Evolutionary conservation across 2,888 invertebrate species (phyloP).

Genomic region (Drosophila affinis): DNA sequence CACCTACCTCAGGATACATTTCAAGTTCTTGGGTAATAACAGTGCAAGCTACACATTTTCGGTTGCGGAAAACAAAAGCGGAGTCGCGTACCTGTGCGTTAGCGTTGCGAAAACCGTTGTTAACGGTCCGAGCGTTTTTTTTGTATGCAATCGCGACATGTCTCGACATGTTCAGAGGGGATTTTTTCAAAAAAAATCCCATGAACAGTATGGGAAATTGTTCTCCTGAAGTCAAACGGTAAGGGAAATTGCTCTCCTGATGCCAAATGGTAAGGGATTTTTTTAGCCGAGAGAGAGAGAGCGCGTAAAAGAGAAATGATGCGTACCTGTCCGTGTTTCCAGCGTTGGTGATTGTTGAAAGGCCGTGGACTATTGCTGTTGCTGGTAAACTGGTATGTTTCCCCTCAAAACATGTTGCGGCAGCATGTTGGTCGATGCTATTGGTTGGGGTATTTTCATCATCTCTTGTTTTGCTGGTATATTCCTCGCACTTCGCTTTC

Average conservation of each 20-base stretch:
- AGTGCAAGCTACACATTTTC: constrained; percentile 19
- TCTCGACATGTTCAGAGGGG: too few species aligned
- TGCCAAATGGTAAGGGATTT: too few species aligned
- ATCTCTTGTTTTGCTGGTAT: constrained; percentile 79
- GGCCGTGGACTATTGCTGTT: constrained; percentile 52
- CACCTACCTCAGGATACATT: constrained; percentile 4
- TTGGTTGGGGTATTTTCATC: constrained; percentile 37
- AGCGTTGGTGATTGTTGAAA: constrained; percentile 45
- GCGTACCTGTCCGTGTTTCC: constrained; percentile 81
- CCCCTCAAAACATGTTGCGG: constrained; percentile 56
- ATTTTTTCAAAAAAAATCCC: too few species aligned
- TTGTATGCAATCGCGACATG: too few species aligned
- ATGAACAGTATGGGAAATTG: too few species aligned
- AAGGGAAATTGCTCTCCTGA: too few species aligned
- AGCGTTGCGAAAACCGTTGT: constrained; percentile 54
- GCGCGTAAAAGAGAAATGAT: too few species aligned
- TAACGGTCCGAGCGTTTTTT: too few species aligned
- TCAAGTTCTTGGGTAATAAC: constrained; percentile 11
- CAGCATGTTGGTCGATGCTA: background rate
- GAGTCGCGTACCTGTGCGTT: constrained; percentile 80
- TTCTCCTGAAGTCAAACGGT: too few species aligned
- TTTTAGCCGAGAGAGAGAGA: too few species aligned
- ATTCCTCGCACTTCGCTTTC: constrained; percentile 67
- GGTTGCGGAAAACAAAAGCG: constrained; percentile 21
- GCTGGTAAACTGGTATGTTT: constrained; percentile 57